Percentiles rank a stretch among this genome's conserved stretches.
phyloP scores from a whole-genome alignment of 53 echinoderm and acorn worm genomes.

The Patiria pectinifera region DNA sequence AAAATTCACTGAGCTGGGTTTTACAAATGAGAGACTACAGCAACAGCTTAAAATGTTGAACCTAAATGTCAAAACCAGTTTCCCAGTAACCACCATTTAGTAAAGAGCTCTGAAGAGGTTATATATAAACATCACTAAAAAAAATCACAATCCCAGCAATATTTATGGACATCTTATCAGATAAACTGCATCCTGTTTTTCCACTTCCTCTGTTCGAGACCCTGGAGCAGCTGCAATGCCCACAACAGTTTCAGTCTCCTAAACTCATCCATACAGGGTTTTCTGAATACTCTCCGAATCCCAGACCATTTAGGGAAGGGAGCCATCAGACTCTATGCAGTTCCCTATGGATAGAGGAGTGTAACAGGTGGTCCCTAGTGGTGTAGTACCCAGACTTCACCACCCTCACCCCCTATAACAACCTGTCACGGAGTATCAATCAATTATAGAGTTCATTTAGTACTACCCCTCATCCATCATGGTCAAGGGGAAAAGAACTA shows the following conservation, averaged over 20 bases:
- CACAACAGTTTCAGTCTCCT: not conserved
- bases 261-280: not conserved
- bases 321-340: not conserved
- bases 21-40: no score
- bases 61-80: not conserved
- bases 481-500: conserved; percentile 7
- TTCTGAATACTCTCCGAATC: not conserved
- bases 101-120: not conserved
- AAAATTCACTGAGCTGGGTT: no score
- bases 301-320: not conserved
- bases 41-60: no score
- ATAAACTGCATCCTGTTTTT: not conserved
- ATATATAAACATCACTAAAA: not conserved
- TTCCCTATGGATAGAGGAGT: not conserved
- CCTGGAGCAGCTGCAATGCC: not conserved
- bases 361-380: conserved; percentile 29
- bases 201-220: not conserved
- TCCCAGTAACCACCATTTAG: not conserved
- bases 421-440: conserved; percentile 34
- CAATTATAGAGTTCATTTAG: conserved; percentile 20
- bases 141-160: not conserved
- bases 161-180: conserved; percentile 21
- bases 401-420: not conserved
- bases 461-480: not conserved
- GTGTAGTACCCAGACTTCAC: not conserved